A percentile compares a stretch with the other conserved stretches of the same genome.
Conservation (phyloP, 2,113 vertebrate genomes). For the Vicugna pacos region DNA sequence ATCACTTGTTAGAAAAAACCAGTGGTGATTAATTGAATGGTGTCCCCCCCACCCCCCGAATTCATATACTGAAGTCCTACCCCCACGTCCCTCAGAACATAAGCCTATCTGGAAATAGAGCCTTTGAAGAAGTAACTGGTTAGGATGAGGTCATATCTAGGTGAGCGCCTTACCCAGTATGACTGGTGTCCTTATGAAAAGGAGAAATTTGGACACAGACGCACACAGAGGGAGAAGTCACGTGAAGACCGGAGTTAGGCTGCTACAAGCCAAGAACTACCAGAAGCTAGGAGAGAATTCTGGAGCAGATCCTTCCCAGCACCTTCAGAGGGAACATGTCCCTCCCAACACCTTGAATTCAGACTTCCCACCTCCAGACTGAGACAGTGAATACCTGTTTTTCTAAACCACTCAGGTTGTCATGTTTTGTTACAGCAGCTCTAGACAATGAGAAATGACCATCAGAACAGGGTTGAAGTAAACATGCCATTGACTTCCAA, state of each 20-base stretch:
- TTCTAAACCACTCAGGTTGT: not conserved
- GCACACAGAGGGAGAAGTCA: not conserved
- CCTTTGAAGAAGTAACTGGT: not conserved
- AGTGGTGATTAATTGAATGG: not conserved
- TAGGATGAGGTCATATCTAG: not conserved
- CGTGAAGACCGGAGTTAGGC: not conserved
- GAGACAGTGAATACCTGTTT: not conserved
- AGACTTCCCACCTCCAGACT: not conserved
- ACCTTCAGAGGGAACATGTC: not conserved
- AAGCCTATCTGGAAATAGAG: not conserved
- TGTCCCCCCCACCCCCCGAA: not conserved
- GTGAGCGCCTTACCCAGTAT: not conserved
- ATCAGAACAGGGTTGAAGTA: accelerated
- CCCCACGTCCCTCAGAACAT: not conserved
- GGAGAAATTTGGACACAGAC: not conserved
- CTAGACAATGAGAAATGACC: not conserved
- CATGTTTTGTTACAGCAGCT: not conserved
- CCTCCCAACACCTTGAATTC: not conserved
- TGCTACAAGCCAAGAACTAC: not conserved
- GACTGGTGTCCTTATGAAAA: not conserved
- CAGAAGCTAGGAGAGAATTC: not conserved
- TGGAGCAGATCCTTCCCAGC: not conserved
- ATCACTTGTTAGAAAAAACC: not conserved
- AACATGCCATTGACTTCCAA: not conserved
- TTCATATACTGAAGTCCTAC: not conserved